A percentile compares a stretch with the other conserved stretches of the same genome.
Evolutionary conservation across 2,113 vertebrate genomes (phyloP).

Genomic region (Cathartes aura): DNA sequence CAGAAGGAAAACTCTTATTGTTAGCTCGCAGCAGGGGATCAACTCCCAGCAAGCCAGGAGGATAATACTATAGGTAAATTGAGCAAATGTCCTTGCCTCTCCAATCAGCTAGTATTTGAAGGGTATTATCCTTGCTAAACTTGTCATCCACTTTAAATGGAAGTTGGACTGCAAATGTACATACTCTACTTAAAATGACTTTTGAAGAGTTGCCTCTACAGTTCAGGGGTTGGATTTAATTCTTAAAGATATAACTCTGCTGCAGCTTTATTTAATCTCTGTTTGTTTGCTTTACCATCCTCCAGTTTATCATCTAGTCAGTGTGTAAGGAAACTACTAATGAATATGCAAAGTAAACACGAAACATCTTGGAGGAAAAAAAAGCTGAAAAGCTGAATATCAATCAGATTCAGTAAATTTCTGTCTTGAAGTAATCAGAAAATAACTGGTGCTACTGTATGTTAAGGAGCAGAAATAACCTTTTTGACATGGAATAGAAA

Average conservation of each 20-base stretch:
- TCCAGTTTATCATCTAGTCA: neutral
- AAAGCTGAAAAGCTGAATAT: neutral
- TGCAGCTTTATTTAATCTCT: conserved; percentile 10
- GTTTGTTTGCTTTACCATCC: neutral
- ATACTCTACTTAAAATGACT: neutral
- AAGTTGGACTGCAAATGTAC: conserved; percentile 21
- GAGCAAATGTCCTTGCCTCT: conserved; percentile 46
- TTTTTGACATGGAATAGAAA: neutral
- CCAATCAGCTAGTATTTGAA: conserved; percentile 27
- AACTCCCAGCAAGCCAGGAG: neutral
- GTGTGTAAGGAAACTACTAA: neutral
- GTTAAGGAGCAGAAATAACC: neutral
- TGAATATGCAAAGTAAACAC: neutral
- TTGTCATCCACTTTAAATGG: conserved; percentile 46
- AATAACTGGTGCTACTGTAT: neutral
- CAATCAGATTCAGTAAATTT: neutral
- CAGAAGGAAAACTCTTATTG: conserved; percentile 33
- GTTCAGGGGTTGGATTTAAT: neutral
- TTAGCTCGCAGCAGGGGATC: conserved; percentile 21
- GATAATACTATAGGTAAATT: conserved; percentile 29
- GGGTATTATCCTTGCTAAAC: conserved; percentile 50
- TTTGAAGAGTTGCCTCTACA: conserved; percentile 2
- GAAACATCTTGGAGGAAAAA: neutral
- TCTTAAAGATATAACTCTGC: neutral
- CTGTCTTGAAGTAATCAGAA: neutral